Evolutionary conservation across 2,888 invertebrate species (phyloP), one percentile per base, ranked within the genome.

Genomic region (Stratiomys singularior): DNA sequence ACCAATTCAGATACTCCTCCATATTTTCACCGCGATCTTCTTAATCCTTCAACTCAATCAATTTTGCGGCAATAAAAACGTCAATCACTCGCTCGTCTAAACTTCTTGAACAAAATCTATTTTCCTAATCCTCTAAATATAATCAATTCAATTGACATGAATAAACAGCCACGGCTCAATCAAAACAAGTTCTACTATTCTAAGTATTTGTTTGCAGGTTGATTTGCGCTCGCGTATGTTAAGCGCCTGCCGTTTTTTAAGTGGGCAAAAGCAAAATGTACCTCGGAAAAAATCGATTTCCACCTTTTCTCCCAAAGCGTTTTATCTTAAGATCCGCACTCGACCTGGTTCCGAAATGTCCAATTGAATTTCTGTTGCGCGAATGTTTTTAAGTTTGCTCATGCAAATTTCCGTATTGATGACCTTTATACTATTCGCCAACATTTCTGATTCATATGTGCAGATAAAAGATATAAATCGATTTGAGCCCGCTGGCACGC

Each of bases 311-410:
- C 58, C 23, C 28, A 72, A 30, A 72, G 37, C 52, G 30, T 52
- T 72, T 66, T 28, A 72, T 56, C 56, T 72, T 18, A n/a, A 72
- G 30, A 56, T 56, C 15, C 60, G 60, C 58, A 37, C 74, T 74
- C 21, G 74, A 60, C 74, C 74, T 74, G 74, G 74, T 74, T 74
- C 60, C 60, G 74, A 74, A 74, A 74, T 74, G 74, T 60, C 74
- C 60, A 60, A 74, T 37, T 44, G 4, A 74, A 74, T 60, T 74
- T 74, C 27, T 27, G 21, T 58, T 56, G 44, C 21, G 28, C 27
- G 66, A 66, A 21, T 9, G 72, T 21, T 52, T 37, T 37, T 37
- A 18, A 25, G 3, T 28, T 27, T 30, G 52, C 58, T 56, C 52
- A 72, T 72, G 56, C 72, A 72, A 72, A 72, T 72, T 9, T 52